phyloP scores from a whole-genome alignment of 2,888 invertebrate species.

The Cecidostiba fungosa region DNA sequence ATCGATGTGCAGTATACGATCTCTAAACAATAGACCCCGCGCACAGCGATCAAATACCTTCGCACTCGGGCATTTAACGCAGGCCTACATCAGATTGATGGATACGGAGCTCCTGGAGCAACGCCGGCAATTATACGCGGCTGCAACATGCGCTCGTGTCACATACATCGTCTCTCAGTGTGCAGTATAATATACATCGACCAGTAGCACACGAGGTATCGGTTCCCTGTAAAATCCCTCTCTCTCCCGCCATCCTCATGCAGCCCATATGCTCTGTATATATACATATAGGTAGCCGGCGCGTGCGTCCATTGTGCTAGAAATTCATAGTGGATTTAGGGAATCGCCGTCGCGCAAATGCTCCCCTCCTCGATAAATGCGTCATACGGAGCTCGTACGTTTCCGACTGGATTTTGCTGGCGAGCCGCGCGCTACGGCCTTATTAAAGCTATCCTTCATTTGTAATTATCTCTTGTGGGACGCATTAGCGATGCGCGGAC shows the following conservation, averaged over 20 bases:
- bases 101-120: constrained; percentile 76
- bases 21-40: neutral
- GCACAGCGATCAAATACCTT: neutral
- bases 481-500: constrained; percentile 48
- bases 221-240: constrained; percentile 38
- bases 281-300: neutral
- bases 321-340: constrained; percentile 65
- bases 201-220: constrained; percentile 54
- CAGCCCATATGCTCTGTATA: neutral
- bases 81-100: constrained; percentile 76
- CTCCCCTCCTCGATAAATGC: constrained; percentile 59
- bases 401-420: constrained; percentile 55
- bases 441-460: constrained; percentile 64
- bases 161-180: constrained; percentile 75
- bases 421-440: constrained; percentile 35
- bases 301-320: constrained; percentile 59
- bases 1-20: constrained; percentile 30
- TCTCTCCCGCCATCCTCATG: too few relatives aligned
- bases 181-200: constrained; percentile 50
- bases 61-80: constrained; percentile 74
- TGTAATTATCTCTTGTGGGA: constrained; percentile 62
- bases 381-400: constrained; percentile 59
- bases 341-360: constrained; percentile 59
- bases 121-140: constrained; percentile 76
- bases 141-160: constrained; percentile 73